Conservation (phyloP, 2,888 invertebrate genomes). For the Allacma fusca region DNA sequence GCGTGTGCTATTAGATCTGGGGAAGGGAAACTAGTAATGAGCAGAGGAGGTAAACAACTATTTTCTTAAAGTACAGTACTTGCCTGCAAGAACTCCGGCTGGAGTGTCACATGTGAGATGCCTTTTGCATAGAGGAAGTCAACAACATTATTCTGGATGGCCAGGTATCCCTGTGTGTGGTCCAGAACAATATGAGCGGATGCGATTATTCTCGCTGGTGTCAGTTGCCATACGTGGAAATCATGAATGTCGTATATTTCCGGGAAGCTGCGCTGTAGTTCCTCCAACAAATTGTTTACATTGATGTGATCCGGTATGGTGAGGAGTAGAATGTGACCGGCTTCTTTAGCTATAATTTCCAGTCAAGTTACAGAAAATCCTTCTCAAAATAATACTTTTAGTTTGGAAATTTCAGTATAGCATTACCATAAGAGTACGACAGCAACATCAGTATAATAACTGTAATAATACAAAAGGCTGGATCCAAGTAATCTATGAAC, state of each 20-base stretch:
- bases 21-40: too few species aligned
- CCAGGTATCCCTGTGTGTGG: conserved; percentile 68
- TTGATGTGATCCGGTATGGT: conserved; percentile 91
- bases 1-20: too few species aligned
- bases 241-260: conserved; percentile 82
- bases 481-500: conserved; percentile 76
- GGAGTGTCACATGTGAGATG: conserved; percentile 83
- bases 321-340: conserved; percentile 86
- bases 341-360: conserved; percentile 86
- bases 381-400: too few species aligned
- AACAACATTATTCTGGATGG: conserved; percentile 52
- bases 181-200: conserved; percentile 83
- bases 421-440: conserved; percentile 83
- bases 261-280: conserved; percentile 73
- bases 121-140: conserved; percentile 82
- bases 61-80: too few species aligned
- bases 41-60: too few species aligned
- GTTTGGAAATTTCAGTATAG: too few species aligned
- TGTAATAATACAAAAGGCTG: conserved; percentile 78
- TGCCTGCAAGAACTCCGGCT: conserved; percentile 76
- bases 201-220: conserved; percentile 79
- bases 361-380: too few species aligned
- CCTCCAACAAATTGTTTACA: conserved; percentile 73
- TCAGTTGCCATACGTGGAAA: conserved; percentile 88
- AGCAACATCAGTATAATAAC: conserved; percentile 75